Conservation (phyloP, 2,888 invertebrate species). For the Pomacea canaliculata region DNA sequence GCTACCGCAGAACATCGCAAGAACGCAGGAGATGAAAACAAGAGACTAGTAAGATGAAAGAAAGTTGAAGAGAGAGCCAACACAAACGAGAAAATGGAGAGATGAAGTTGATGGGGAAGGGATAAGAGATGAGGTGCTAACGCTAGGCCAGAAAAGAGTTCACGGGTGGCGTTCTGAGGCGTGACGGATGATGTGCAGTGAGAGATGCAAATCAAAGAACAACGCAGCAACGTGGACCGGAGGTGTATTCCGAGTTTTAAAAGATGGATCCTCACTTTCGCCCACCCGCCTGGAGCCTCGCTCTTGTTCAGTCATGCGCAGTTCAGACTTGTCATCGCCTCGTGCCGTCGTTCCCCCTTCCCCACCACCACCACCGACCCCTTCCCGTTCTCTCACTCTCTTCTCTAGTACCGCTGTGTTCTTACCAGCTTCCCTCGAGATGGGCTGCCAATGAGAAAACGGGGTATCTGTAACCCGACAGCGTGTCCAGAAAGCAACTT, state of each 20-base stretch:
- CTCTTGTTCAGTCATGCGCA: conserved; percentile 6
- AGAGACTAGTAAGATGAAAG: conserved; percentile 13
- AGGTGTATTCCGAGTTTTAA: too few relatives aligned
- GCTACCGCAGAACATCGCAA: conserved; percentile 8
- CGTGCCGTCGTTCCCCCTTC: background rate
- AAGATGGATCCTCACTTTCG: background rate
- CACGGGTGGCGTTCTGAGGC: too few relatives aligned
- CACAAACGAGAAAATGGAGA: conserved; percentile 6
- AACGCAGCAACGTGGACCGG: too few relatives aligned
- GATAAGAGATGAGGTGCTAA: background rate
- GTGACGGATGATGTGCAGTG: background rate
- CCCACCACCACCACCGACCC: background rate
- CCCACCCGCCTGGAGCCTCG: conserved; percentile 4
- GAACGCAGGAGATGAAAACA: conserved; percentile 10
- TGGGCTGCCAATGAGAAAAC: conserved; percentile 7
- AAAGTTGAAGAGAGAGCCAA: background rate
- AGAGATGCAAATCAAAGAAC: background rate
- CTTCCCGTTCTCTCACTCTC: background rate
- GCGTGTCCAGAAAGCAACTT: conserved; percentile 16
- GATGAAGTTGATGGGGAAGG: background rate
- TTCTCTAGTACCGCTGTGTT: background rate
- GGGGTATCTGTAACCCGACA: background rate
- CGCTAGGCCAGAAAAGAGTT: background rate
- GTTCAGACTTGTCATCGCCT: background rate
- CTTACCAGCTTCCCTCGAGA: background rate